Conservation (phyloP, 1,140 invertebrate species). For the Trachymyrmex cornetzi region DNA sequence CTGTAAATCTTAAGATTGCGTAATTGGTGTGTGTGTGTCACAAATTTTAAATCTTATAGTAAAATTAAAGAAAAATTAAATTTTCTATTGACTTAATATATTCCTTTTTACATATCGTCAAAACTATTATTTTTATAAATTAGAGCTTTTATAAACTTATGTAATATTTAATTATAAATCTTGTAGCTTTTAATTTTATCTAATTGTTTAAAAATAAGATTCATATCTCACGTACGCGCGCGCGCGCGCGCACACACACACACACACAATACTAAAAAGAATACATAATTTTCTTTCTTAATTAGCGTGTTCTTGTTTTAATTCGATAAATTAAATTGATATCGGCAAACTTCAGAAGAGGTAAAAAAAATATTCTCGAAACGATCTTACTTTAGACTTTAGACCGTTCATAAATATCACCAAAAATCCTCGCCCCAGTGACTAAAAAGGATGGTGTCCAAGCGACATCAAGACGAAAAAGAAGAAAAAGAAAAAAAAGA, state of each 20-base stretch:
- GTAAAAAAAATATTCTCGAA: constrained; percentile 74
- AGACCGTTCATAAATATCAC: constrained; percentile 82
- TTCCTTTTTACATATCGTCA: background rate
- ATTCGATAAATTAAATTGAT: constrained; percentile 32
- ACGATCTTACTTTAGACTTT: constrained; percentile 79
- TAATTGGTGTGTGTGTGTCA: background rate
- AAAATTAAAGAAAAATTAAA: background rate
- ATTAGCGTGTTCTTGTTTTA: constrained; percentile 5
- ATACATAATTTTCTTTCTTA: constrained; percentile 5
- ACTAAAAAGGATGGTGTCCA: constrained; percentile 67
- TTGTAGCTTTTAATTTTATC: background rate
- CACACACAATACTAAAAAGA: background rate
- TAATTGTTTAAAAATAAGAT: constrained; percentile 1
- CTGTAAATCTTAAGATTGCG: background rate
- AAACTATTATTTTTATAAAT: background rate
- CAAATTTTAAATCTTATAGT: background rate
- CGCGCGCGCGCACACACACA: no score
- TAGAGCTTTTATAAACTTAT: background rate
- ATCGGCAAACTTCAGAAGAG: constrained; percentile 45
- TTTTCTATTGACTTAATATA: background rate
- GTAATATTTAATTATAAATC: constrained; percentile 2
- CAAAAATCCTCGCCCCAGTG: constrained; percentile 72
- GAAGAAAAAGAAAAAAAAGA: constrained; percentile 67
- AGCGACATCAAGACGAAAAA: constrained; percentile 63
- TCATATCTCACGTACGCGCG: no score